A percentile compares a stretch with the other conserved stretches of the same genome.
phyloP scores from a whole-genome alignment of 1,140 invertebrate genomes.

The Sarcophaga peregrina region DNA sequence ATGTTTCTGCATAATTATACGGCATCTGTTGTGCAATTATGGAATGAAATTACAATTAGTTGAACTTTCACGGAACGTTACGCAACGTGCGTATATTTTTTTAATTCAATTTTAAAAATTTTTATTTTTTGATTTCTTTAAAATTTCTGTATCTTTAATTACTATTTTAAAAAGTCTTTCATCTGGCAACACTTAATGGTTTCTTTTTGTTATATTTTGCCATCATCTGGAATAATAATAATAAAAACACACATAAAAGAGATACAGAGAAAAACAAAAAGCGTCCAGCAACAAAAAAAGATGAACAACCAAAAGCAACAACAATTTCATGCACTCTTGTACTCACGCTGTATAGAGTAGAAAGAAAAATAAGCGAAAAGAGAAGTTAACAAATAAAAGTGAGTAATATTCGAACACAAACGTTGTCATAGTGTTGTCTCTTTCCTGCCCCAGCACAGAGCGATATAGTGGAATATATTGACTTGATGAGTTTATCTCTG shows the following conservation, averaged over 20 bases:
- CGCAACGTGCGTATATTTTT: no score
- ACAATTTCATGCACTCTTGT: not conserved
- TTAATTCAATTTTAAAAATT: no score
- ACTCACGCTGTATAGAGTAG: not conserved
- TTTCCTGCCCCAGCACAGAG: no score
- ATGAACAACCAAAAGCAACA: not conserved
- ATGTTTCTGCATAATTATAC: no score
- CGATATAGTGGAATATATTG: not conserved
- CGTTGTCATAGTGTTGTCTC: not conserved
- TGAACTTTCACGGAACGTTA: no score
- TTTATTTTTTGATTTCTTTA: no score
- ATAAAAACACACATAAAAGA: not conserved
- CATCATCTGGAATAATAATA: conserved; percentile 8
- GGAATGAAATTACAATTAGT: no score
- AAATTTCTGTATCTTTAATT: no score
- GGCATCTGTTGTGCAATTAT: no score
- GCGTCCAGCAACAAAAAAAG: conserved; percentile 17
- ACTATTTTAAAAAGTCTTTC: not conserved
- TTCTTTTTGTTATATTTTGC: not conserved
- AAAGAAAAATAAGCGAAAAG: conserved; percentile 27
- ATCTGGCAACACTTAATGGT: not conserved
- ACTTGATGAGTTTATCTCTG: not conserved
- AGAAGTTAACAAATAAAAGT: conserved; percentile 19
- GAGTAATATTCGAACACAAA: not conserved
- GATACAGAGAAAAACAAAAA: not conserved